These are phyloP conservation scores for Chiridota heheva DNA, from an alignment of 35 echinoderm and acorn worm genomes.

Conservation along the genomic window DNA sequence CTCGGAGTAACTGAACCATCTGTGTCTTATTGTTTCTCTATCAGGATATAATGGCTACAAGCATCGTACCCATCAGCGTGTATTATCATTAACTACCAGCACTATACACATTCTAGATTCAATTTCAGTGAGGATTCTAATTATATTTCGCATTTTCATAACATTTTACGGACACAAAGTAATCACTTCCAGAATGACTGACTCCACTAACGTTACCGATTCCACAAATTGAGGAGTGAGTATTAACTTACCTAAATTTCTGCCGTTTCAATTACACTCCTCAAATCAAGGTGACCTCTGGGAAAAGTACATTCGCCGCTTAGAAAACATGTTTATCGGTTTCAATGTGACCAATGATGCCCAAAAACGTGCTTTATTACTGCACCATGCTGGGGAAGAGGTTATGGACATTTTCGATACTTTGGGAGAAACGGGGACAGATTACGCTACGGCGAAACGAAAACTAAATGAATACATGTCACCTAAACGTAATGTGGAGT, in stretches of 20 bases:
- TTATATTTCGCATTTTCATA: no score
- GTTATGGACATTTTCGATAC: conserved; percentile 75
- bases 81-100: no score
- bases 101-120: no score
- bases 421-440: conserved; percentile 38
- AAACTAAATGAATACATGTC: conserved; percentile 53
- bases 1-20: no score
- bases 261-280: neutral
- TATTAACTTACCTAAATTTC: conserved; percentile 27
- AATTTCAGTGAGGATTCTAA: no score
- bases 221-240: no score
- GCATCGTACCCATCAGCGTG: no score
- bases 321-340: conserved; percentile 58
- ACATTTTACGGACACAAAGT: no score
- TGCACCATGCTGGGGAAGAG: conserved; percentile 53
- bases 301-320: conserved; percentile 53
- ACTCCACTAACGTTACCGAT: no score
- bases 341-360: conserved; percentile 31
- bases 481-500: conserved; percentile 58
- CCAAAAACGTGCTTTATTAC: conserved; percentile 50
- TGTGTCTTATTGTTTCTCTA: no score
- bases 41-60: no score
- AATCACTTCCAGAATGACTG: no score
- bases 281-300: conserved; percentile 20
- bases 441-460: conserved; percentile 43